Base-by-base conservation (phyloP, 2,888 invertebrate genomes). In the Pseudococcus jackbeardsleyi region DNA sequence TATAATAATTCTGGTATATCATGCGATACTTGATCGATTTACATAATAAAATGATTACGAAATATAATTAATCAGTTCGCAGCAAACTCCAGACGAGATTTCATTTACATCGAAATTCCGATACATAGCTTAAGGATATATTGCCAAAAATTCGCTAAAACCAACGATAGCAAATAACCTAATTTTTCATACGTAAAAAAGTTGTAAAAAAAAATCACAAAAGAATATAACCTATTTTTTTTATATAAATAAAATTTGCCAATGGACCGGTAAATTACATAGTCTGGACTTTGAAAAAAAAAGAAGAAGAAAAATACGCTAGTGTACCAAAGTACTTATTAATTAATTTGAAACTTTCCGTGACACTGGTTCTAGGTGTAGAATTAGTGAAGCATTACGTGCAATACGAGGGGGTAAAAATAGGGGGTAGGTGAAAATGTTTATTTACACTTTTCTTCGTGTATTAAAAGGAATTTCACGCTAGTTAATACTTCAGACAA, bases 41-140 rank as follows among this genome's bases (percentile, higher is more conserved):
- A 82, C 79, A 82, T 82, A 82, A 82, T 82, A 82, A 82, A 82
- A 82, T 46, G 79, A 82, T 82, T 82, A 82, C 46, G 42, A 82
- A 46, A 82, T 46, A 82, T 82, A 82, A 82, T 82, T 82, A 82
- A 82, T 82, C 79, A 46, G 79, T 46, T 46, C 19, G n/a, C 26
- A 46, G 79, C 11, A 82, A 46, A 46, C 42, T 42, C 79, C 46
- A 82, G 79, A 82, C 79, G 79, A 6, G 79, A 82, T 82, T 82
- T 77, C 77, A 12, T 39, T 77, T 26, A 54, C 22, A 22, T 64
- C 39, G 77, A 77, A 77, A 77, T 22, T 64, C 22, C 11, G 6
- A 22, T 11, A 12, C 11, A 19, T 82, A 82, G 79, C 79, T 46
- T 82, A 19, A 82, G 79, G 79, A 46, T 82, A 82, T 82, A 82